Conservation (phyloP, 2,888 invertebrate species). For the Strigamia maritima region DNA sequence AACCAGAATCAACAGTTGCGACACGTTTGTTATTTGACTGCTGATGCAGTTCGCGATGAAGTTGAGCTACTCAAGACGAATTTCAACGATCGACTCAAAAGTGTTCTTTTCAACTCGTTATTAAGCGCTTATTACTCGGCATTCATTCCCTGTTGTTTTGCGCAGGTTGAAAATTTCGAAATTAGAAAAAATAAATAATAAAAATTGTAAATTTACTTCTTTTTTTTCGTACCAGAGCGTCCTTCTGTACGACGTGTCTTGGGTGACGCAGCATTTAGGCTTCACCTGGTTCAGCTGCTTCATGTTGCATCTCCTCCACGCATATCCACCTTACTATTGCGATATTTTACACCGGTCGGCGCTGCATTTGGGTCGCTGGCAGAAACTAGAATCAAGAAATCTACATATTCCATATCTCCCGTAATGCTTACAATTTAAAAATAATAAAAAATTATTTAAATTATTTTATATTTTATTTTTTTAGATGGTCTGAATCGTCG, state of each 20-base stretch:
- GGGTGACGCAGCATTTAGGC: constrained; percentile 77
- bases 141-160: constrained; percentile 84
- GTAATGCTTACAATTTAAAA: not conserved
- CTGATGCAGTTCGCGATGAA: constrained; percentile 66
- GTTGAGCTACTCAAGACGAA: constrained; percentile 79
- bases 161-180: constrained; percentile 62
- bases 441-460: not conserved
- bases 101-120: constrained; percentile 79
- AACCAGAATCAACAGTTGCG: constrained; percentile 40
- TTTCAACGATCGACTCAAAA: constrained; percentile 84
- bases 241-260: constrained; percentile 74
- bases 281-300: constrained; percentile 82
- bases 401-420: not conserved
- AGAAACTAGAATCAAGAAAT: constrained; percentile 60
- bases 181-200: too few relatives aligned
- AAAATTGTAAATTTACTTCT: constrained; percentile 13
- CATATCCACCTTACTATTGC: constrained; percentile 68
- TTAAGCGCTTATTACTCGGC: constrained; percentile 83
- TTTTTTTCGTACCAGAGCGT: constrained; percentile 51
- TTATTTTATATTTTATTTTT: constrained; percentile 29
- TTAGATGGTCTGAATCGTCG: constrained; percentile 60
- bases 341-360: constrained; percentile 88
- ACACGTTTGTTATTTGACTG: constrained; percentile 53
- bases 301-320: constrained; percentile 70
- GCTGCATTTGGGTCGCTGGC: constrained; percentile 81